Base-by-base conservation (phyloP, 2,113 vertebrate species). In the Gymnorhina tibicen region DNA sequence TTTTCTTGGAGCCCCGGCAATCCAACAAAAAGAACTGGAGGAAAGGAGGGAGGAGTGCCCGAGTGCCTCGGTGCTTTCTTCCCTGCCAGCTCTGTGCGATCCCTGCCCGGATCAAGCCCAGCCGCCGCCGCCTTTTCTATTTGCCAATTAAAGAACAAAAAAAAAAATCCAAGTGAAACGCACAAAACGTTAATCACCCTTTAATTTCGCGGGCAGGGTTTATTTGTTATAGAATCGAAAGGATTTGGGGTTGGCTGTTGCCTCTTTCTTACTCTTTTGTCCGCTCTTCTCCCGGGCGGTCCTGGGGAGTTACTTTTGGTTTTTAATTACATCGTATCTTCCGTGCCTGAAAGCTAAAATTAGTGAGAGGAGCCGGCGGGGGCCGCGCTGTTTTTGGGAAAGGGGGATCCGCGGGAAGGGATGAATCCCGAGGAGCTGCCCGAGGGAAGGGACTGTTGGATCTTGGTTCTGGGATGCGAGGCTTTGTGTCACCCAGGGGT, bases 171-270 rank as follows among this genome's bases (percentile, higher is more conserved):
- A 6, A 79, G 10, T 5, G 58, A 84, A 84, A 68, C 2, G 12
- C n/a, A 4, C 1, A 7, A 58, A 60, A 49, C 1, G 0, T n/a
- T 18, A 68, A 60, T 16, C 5, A 3, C 7, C 22, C 9, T 77
- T 89, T 66, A 55, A 63, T 83, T 85, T 87, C 1, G 2, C 1
- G 3, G 33, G 18, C 17, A 16, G 16, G 5, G 5, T 72, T 91
- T 52, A 63, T 95, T 94, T 82, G 49, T 26, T 37, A 11, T 0
- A 64, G 35, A 78, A 75, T 3, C 1, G 12, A 16, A 52, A 41
- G 17, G 12, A 9, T 80, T 83, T 24, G 10, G 12, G 8, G 39
- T 64, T 41, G n/a, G 8, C 21, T 27, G 7, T 4, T 68, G 64
- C 27, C 4, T 0, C 52, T 89, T 84, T 44, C 41, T 91, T 5